A percentile compares a stretch with the other conserved stretches of the same genome.
These are phyloP conservation scores for Chromoteleia sp. DNA, from an alignment of 2,888 invertebrate species.

Conservation along the genomic window DNA sequence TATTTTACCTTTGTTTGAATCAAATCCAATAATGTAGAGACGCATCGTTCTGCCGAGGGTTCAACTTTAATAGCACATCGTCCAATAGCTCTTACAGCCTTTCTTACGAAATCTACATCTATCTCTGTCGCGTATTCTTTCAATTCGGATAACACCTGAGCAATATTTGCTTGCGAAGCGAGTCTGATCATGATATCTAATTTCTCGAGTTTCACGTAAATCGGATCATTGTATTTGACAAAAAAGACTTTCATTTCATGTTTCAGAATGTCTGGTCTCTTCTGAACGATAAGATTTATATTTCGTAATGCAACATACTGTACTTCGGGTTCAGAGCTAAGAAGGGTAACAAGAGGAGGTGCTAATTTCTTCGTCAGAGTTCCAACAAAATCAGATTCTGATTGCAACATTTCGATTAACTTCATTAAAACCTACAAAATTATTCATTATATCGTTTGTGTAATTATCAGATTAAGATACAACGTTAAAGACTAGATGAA, in stretches of 20 bases:
- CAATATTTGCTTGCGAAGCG: constrained; percentile 98
- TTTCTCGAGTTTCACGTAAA: constrained; percentile 99
- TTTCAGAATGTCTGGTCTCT: constrained; percentile 98
- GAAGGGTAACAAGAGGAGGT: constrained; percentile 98
- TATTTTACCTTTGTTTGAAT: constrained; percentile 97
- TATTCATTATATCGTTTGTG: not conserved
- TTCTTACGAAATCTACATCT: constrained; percentile 99
- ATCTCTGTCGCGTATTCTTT: constrained; percentile 99
- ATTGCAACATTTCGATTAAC: constrained; percentile 98
- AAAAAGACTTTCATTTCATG: constrained; percentile 99
- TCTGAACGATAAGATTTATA: constrained; percentile 99
- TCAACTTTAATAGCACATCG: constrained; percentile 99
- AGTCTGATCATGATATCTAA: constrained; percentile 99
- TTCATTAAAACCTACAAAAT: constrained; percentile 93
- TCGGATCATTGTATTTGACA: constrained; percentile 99
- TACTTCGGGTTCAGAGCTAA: constrained; percentile 99
- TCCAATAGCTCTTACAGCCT: constrained; percentile 99
- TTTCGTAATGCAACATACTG: constrained; percentile 99
- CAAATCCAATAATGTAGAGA: constrained; percentile 97
- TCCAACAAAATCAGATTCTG: constrained; percentile 96
- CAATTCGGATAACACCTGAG: constrained; percentile 98
- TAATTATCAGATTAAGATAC: no score
- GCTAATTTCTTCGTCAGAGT: constrained; percentile 98
- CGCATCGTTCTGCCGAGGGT: constrained; percentile 99
- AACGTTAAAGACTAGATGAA: no score